Evolutionary conservation across 2,113 vertebrate species (phyloP), one percentile per base, ranked within the genome.

Genomic region (Ctenomys sociabilis): DNA sequence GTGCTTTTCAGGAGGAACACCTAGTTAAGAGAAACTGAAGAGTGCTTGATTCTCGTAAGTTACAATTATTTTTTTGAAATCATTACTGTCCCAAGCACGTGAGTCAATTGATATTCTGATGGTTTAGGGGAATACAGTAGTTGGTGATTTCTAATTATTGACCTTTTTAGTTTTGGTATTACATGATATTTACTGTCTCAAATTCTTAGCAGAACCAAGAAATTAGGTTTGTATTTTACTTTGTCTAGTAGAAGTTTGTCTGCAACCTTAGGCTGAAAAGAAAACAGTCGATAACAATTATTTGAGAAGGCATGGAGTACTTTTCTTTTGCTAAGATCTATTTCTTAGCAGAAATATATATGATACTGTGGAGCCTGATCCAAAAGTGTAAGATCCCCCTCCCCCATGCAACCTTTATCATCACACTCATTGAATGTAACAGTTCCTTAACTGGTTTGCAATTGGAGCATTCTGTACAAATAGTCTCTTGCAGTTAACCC

Each of bases 21-120:
- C 40, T 88, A 81, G 24, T 4, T 64, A 78, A 88, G 45, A 19
- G 26, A 85, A 85, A 93, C 0, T 24, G 5, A 90, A 54, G 35
- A 94, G 30, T 81, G 9, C 52, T 93, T 86, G 63, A 21, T 35
- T 52, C 14, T 75, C 57, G 49, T 90, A 89, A 81, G 87, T 88
- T 87, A 61, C 40, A 89, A 83, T 83, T 80, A 77, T 85, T 45
- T 94, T 95, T 86, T 75, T 40, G 28, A 68, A 97, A 72, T 92
- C 78, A 30, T n/a, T 63, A 59, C 85, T 66, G 17, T 86, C 61
- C 86, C 59, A 89, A 83, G 43, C 63, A 63, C 54, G 37, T 85
- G 30, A 92, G 32, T 40, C 64, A 88, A 17, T 54, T 4, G 4
- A 43, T 86, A 40, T 45, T 83, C 83, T 68, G 30, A 63, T 73